Evolutionary conservation across 2,797 vertebrate species (phyloP).

Genomic region (Poeciliopsis paucimaculata): DNA sequence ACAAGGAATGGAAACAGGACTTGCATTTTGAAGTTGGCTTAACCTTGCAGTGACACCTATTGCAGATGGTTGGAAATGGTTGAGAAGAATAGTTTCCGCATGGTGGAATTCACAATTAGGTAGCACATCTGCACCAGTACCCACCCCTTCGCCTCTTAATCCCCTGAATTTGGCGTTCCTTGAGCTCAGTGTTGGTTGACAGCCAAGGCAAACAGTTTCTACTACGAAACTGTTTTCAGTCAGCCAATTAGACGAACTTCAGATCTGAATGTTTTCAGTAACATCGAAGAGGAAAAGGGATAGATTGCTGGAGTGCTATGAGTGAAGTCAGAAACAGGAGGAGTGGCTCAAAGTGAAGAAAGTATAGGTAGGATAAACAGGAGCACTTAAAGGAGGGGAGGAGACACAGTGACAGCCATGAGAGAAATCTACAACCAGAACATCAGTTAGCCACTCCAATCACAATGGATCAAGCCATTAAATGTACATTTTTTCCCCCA

Average conservation of each 20-base stretch:
- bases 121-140: conserved; percentile 74
- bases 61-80: conserved; percentile 76
- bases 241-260: conserved; percentile 69
- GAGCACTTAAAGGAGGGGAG: conserved; percentile 51
- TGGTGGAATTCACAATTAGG: conserved; percentile 76
- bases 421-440: conserved; percentile 74
- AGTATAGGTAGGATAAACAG: conserved; percentile 44
- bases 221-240: conserved; percentile 65
- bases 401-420: conserved; percentile 62
- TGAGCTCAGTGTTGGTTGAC: conserved; percentile 54
- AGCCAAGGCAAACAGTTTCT: conserved; percentile 76
- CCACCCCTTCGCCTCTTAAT: conserved; percentile 24
- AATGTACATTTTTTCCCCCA: conserved; percentile 64
- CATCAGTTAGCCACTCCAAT: conserved; percentile 79
- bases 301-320: conserved; percentile 7
- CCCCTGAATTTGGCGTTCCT: conserved; percentile 54
- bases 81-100: conserved; percentile 77
- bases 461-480: conserved; percentile 77
- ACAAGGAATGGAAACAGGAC: conserved; percentile 56
- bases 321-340: conserved; percentile 28
- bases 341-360: conserved; percentile 25
- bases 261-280: conserved; percentile 63
- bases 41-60: conserved; percentile 80
- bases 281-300: conserved; percentile 18
- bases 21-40: conserved; percentile 73